A percentile compares a stretch with the other conserved stretches of the same genome.
phyloP scores from a whole-genome alignment of 2,888 invertebrate genomes.

The Drosophila koepferae region DNA sequence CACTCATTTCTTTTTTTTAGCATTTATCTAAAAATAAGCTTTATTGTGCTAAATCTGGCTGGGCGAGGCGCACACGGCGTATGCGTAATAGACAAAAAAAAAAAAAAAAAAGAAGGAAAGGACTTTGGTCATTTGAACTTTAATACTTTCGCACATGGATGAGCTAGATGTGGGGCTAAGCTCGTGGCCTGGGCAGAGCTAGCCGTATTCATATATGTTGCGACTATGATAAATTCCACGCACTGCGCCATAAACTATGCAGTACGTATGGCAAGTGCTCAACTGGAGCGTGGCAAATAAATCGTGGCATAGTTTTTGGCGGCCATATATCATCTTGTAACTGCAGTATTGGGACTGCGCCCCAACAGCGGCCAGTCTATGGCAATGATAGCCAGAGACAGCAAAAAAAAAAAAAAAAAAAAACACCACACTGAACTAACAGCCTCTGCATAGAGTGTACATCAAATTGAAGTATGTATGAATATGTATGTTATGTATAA shows the following conservation, averaged over 20 bases:
- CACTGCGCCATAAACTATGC: slow-evolving; percentile 76
- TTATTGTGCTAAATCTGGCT: slow-evolving; percentile 30
- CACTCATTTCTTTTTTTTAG: slow-evolving; percentile 2
- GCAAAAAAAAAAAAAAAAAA: neutral
- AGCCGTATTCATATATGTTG: slow-evolving; percentile 4
- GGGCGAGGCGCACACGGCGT: slow-evolving; percentile 14
- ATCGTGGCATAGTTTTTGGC: slow-evolving; percentile 64
- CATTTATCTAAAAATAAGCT: slow-evolving; percentile 35
- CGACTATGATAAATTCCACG: slow-evolving; percentile 56
- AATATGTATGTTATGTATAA: slow-evolving; percentile 30
- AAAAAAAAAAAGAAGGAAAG: neutral
- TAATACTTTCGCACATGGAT: slow-evolving; percentile 40
- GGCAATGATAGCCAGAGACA: neutral
- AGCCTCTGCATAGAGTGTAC: neutral
- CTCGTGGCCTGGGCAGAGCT: neutral
- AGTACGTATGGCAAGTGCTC: slow-evolving; percentile 52
- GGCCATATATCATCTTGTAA: slow-evolving; percentile 46
- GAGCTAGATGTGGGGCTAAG: slow-evolving; percentile 8
- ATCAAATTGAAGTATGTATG: neutral
- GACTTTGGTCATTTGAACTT: slow-evolving; percentile 46
- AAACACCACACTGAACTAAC: neutral
- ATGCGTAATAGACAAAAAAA: slow-evolving; percentile 18
- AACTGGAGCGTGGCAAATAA: slow-evolving; percentile 73
- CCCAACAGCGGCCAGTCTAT: neutral
- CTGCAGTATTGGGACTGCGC: slow-evolving; percentile 23